A percentile compares a stretch with the other conserved stretches of the same genome.
phyloP scores from a whole-genome alignment of 2,797 vertebrate species.

The Florisuga fusca region DNA sequence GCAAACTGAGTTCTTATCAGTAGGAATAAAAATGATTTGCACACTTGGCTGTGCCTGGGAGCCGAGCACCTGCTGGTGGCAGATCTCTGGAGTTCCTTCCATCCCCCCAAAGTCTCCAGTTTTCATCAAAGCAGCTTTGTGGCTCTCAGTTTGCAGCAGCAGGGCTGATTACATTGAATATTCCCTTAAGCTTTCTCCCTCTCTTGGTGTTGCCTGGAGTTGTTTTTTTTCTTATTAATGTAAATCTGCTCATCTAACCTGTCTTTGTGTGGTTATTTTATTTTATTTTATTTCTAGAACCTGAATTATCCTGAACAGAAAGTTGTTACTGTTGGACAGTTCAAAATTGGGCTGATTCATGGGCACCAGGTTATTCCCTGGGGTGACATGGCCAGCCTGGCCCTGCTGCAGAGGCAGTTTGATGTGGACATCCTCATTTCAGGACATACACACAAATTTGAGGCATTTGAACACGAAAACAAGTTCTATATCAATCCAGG shows the following conservation, averaged over 20 bases:
- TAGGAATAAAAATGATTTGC: background rate
- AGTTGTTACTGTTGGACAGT: conserved; percentile 98
- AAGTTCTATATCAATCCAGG: conserved; percentile 99
- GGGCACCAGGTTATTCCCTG: conserved; percentile 98
- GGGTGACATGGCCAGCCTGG: conserved; percentile 98
- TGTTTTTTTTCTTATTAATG: background rate
- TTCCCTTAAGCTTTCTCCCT: background rate
- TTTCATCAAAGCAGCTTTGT: background rate
- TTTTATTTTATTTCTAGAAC: conserved; percentile 81
- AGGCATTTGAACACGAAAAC: conserved; percentile 98
- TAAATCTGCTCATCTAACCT: background rate
- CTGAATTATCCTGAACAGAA: conserved; percentile 99
- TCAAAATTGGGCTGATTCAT: conserved; percentile 98
- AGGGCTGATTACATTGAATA: background rate
- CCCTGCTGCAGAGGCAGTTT: conserved; percentile 94
- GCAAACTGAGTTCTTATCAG: too few relatives aligned
- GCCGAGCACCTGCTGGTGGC: background rate
- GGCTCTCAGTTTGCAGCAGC: background rate
- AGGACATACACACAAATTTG: conserved; percentile 98
- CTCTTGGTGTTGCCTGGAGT: background rate
- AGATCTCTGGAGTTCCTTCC: background rate
- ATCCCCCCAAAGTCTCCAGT: background rate
- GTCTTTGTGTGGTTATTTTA: background rate
- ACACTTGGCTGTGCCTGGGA: background rate
- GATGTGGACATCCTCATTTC: conserved; percentile 99